A percentile compares a stretch with the other conserved stretches of the same genome.
These are phyloP conservation scores for Cromileptes altivelis DNA, from an alignment of 2,113 vertebrate species.

Conservation along the genomic window DNA sequence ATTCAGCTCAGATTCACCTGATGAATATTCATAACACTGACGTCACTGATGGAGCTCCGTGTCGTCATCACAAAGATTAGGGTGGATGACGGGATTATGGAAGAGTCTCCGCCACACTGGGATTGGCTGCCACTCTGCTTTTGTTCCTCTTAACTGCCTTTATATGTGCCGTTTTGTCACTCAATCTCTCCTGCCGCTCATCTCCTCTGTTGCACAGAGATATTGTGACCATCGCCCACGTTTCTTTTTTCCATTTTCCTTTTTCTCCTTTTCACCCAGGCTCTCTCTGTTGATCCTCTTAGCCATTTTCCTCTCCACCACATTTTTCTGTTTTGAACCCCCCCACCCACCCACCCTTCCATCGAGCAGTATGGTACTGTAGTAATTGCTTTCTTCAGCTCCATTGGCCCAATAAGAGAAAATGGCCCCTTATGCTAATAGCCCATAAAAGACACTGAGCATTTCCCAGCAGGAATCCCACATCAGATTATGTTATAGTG, in stretches of 20 bases:
- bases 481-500: conserved; percentile 63
- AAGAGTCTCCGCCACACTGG: conserved; percentile 39
- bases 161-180: conserved; percentile 41
- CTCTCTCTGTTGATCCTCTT: conserved; percentile 43
- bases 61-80: conserved; percentile 66
- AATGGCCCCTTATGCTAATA: conserved; percentile 73
- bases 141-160: conserved; percentile 57
- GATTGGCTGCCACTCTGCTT: conserved; percentile 54
- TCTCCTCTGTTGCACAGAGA: conserved; percentile 35
- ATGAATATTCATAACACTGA: conserved; percentile 74
- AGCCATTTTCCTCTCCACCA: conserved; percentile 36
- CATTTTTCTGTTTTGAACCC: conserved; percentile 46
- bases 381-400: conserved; percentile 80
- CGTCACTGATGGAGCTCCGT: conserved; percentile 59
- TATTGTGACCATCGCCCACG: conserved; percentile 17
- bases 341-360: conserved; percentile 32
- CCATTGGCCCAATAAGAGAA: conserved; percentile 70
- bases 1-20: conserved; percentile 59
- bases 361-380: conserved; percentile 61
- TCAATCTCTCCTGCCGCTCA: conserved; percentile 32
- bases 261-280: conserved; percentile 15
- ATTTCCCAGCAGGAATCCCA: conserved; percentile 63
- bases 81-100: conserved; percentile 67
- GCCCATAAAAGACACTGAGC: conserved; percentile 69
- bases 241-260: conserved; percentile 11